These are phyloP conservation scores for Apodemia hepburni DNA, from an alignment of 2,888 invertebrate genomes.

Conservation along the genomic window DNA sequence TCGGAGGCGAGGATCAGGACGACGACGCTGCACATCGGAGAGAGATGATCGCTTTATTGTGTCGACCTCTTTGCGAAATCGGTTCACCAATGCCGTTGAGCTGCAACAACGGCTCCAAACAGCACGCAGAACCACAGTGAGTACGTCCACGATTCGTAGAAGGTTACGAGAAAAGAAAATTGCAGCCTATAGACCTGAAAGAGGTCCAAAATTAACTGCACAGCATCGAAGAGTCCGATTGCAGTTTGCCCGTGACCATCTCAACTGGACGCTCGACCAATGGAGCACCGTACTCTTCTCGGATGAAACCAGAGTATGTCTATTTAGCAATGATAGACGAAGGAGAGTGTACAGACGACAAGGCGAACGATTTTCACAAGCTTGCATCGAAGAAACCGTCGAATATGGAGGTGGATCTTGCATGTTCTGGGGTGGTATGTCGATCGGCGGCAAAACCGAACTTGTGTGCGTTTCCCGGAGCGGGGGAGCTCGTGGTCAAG, in stretches of 20 bases:
- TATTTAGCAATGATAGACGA: not conserved
- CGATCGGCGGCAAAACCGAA: slow-evolving; percentile 10
- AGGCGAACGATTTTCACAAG: slow-evolving; percentile 18
- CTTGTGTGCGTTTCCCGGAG: not conserved
- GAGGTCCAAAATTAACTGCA: slow-evolving; percentile 25
- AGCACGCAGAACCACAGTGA: slow-evolving; percentile 23
- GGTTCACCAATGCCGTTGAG: slow-evolving; percentile 28
- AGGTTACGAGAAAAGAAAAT: slow-evolving; percentile 19
- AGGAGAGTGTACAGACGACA: slow-evolving; percentile 7
- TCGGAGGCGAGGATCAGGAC: too few species aligned
- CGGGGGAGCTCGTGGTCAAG: slow-evolving; percentile 21
- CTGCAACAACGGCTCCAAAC: slow-evolving; percentile 28
- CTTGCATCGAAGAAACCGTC: slow-evolving; percentile 14
- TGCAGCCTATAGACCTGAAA: slow-evolving; percentile 23
- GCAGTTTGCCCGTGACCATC: slow-evolving; percentile 29
- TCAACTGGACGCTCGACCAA: not conserved
- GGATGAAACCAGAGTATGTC: not conserved
- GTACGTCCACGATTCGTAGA: slow-evolving; percentile 15
- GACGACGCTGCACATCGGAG: not conserved
- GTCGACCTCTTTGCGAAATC: slow-evolving; percentile 26
- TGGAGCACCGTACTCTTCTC: not conserved
- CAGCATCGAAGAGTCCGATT: slow-evolving; percentile 25
- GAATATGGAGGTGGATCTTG: slow-evolving; percentile 22
- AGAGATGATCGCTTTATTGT: slow-evolving; percentile 16
- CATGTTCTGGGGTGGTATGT: slow-evolving; percentile 27